Evolutionary conservation across 2,888 invertebrate species (phyloP).

Genomic region (Lasioglossum calceatum): DNA sequence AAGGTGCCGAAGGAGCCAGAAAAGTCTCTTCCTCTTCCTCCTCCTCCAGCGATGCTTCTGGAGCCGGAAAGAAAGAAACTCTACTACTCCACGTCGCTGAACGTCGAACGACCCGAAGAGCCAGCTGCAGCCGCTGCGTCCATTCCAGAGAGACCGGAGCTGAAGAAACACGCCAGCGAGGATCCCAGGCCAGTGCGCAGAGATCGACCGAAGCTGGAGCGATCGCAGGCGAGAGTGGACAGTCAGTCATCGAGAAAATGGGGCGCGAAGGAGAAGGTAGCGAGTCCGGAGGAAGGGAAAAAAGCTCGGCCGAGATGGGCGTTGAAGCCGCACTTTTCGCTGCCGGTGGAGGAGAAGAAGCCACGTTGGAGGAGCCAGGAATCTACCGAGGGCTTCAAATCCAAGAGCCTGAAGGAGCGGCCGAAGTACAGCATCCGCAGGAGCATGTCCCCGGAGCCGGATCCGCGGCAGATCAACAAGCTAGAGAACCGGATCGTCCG

Average conservation of each 20-base stretch:
- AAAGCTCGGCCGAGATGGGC: slow-evolving; percentile 79
- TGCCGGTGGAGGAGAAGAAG: slow-evolving; percentile 79
- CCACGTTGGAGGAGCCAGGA: slow-evolving; percentile 76
- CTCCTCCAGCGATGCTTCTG: slow-evolving; percentile 6
- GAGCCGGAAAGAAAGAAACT: slow-evolving; percentile 74
- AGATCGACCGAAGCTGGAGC: slow-evolving; percentile 66
- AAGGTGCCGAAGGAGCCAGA: slow-evolving; percentile 4
- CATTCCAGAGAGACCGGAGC: slow-evolving; percentile 69
- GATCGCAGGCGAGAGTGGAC: slow-evolving; percentile 62
- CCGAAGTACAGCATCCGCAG: slow-evolving; percentile 81
- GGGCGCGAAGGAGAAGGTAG: slow-evolving; percentile 72
- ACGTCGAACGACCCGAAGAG: slow-evolving; percentile 69
- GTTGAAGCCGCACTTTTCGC: slow-evolving; percentile 80
- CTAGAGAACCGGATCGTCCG: slow-evolving; percentile 79
- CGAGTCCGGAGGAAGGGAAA: slow-evolving; percentile 74
- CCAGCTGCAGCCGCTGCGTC: slow-evolving; percentile 11
- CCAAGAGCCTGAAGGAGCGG: slow-evolving; percentile 81
- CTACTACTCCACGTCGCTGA: slow-evolving; percentile 73
- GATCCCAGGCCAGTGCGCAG: slow-evolving; percentile 60
- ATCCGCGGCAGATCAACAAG: slow-evolving; percentile 75
- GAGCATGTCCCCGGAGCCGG: slow-evolving; percentile 82
- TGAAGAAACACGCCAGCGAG: slow-evolving; percentile 78
- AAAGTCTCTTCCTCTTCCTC: slow-evolving; percentile 28
- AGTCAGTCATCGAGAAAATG: slow-evolving; percentile 72
- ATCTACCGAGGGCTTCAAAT: slow-evolving; percentile 74